Conservation (phyloP, 1,140 invertebrate species). For the Leptopilina boulardi region DNA sequence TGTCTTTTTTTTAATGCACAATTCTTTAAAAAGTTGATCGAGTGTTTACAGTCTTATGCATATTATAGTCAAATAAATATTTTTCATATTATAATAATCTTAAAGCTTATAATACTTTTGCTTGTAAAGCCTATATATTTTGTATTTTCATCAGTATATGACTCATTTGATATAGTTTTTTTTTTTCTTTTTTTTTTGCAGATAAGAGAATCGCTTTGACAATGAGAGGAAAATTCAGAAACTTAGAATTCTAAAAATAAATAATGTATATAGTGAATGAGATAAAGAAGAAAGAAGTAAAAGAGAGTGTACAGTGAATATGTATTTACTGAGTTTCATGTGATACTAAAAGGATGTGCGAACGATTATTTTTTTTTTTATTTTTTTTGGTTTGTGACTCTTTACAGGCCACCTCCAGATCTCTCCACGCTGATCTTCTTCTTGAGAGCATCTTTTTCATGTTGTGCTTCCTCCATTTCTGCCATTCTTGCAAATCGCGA, state of each 20-base stretch:
- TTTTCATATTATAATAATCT: slow-evolving; percentile 6
- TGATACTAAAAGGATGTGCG: slow-evolving; percentile 11
- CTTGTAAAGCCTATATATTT: background rate
- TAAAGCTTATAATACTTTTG: slow-evolving; percentile 6
- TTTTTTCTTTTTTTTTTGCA: background rate
- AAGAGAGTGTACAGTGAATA: background rate
- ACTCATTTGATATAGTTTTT: background rate
- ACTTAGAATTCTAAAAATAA: slow-evolving; percentile 34
- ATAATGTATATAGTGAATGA: slow-evolving; percentile 35
- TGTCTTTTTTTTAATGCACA: slow-evolving; percentile 24
- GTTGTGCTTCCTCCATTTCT: slow-evolving; percentile 90
- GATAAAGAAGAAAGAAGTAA: background rate
- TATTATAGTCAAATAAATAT: background rate
- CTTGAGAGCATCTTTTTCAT: slow-evolving; percentile 84
- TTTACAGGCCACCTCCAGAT: slow-evolving; percentile 94
- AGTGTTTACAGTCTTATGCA: slow-evolving; percentile 3
- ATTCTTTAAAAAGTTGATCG: background rate
- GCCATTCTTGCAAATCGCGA: slow-evolving; percentile 94
- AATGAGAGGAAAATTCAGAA: slow-evolving; percentile 8
- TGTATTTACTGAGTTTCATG: background rate
- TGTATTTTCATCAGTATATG: slow-evolving; percentile 26
- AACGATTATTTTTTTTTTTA: background rate
- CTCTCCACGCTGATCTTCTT: slow-evolving; percentile 92
- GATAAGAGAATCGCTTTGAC: background rate
- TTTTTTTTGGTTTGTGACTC: too few relatives aligned